These are phyloP conservation scores for Siniperca scherzeri DNA, from an alignment of 2,797 vertebrate species.

Conservation along the genomic window DNA sequence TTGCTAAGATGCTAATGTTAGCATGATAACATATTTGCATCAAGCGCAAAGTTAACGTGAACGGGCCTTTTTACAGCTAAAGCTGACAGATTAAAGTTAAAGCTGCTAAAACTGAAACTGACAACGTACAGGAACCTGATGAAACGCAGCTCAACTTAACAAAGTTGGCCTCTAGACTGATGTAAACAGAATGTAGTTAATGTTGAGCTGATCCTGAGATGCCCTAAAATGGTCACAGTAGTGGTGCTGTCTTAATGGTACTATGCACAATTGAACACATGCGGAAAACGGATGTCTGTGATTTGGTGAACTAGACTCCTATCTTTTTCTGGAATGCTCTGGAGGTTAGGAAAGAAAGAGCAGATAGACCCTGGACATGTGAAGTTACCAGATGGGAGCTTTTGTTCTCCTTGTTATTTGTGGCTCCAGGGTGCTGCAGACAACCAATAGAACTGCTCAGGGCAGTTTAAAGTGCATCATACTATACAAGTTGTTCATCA, in stretches of 20 bases:
- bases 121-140: not conserved
- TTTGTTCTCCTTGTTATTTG: slow-evolving; percentile 22
- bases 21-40: not conserved
- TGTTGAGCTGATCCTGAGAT: slow-evolving; percentile 27
- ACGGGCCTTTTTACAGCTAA: not conserved
- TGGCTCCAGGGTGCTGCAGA: slow-evolving; percentile 17
- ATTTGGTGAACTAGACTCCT: slow-evolving; percentile 44
- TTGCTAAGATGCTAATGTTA: not conserved
- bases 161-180: not conserved
- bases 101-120: not conserved
- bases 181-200: slow-evolving; percentile 5
- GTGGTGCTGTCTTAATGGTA: slow-evolving; percentile 19
- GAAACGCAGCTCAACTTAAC: slow-evolving; percentile 6
- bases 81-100: not conserved
- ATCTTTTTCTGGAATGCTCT: slow-evolving; percentile 33
- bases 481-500: slow-evolving; percentile 17
- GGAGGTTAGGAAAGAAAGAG: slow-evolving; percentile 15
- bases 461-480: slow-evolving; percentile 7
- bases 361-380: slow-evolving; percentile 18
- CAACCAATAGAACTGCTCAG: slow-evolving; percentile 10
- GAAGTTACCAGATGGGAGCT: slow-evolving; percentile 19
- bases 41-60: not conserved
- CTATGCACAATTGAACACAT: slow-evolving; percentile 48
- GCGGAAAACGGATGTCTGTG: slow-evolving; percentile 56
- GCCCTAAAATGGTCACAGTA: slow-evolving; percentile 40